Evolutionary conservation across 2,113 vertebrate species (phyloP).

Genomic region (Copsychus sechellarum): DNA sequence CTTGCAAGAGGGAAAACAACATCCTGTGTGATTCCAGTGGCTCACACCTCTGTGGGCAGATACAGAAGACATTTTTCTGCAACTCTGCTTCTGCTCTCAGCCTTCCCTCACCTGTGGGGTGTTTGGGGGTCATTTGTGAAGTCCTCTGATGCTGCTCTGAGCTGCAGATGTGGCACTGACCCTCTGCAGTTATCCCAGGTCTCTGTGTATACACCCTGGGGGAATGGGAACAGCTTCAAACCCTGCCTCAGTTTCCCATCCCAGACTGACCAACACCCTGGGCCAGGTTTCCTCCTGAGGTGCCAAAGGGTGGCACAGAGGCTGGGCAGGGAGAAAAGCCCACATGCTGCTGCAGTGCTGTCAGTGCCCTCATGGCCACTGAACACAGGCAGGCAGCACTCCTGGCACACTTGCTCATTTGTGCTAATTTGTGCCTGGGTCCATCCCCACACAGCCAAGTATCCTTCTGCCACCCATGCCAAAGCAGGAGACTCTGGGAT

Average conservation of each 20-base stretch:
- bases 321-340: not conserved
- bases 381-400: not conserved
- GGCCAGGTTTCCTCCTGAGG: not conserved
- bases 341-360: not conserved
- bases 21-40: slow-evolving; percentile 16
- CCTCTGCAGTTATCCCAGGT: not conserved
- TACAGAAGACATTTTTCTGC: not conserved
- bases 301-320: not conserved
- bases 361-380: not conserved
- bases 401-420: not conserved
- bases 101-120: not conserved
- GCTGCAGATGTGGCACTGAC: not conserved
- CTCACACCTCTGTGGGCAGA: slow-evolving; percentile 29
- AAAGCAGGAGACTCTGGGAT: not conserved
- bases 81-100: not conserved
- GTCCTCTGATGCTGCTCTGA: not conserved
- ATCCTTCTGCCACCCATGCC: not conserved
- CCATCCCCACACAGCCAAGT: not conserved
- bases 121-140: not conserved
- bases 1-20: slow-evolving; percentile 28
- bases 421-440: not conserved
- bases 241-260: not conserved
- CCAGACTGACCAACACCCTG: not conserved
- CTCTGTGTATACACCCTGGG: fast-evolving
- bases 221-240: not conserved